Evolutionary conservation across 1,140 invertebrate genomes (phyloP).

Genomic region (Trichonephila inaurata): DNA sequence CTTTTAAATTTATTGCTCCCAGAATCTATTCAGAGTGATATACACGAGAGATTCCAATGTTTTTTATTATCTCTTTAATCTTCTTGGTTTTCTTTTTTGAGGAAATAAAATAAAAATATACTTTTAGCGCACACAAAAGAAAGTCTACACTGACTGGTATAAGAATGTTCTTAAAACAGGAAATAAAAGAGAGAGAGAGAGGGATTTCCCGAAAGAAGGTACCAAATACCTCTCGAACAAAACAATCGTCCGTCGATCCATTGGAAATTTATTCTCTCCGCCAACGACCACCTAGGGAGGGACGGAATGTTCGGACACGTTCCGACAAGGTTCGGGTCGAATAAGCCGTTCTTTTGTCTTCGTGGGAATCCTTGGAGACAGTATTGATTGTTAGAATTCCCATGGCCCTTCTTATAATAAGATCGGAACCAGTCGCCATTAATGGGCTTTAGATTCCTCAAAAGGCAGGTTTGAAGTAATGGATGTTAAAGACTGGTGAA

Average conservation of each 20-base stretch:
- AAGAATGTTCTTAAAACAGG: not conserved
- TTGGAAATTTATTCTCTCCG: constrained; percentile 36
- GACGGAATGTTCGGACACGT: constrained; percentile 42
- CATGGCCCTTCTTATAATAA: constrained; percentile 51
- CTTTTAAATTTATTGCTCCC: too few species aligned
- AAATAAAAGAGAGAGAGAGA: not conserved
- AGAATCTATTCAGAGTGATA: too few species aligned
- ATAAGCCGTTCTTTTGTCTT: constrained; percentile 36
- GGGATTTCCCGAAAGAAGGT: constrained; percentile 27
- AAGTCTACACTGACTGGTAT: not conserved
- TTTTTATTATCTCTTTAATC: not conserved
- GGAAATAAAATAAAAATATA: not conserved
- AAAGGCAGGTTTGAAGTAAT: constrained; percentile 27
- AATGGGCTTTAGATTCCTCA: constrained; percentile 51
- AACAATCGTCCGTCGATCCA: constrained; percentile 19
- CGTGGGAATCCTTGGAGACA: constrained; percentile 32
- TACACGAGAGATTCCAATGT: too few species aligned
- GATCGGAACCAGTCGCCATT: constrained; percentile 46
- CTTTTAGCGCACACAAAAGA: not conserved
- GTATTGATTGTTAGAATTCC: constrained; percentile 47
- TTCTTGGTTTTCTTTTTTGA: too few species aligned
- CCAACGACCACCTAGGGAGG: not conserved
- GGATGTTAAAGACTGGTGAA: constrained; percentile 27
- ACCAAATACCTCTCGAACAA: constrained; percentile 20
- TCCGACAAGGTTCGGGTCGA: constrained; percentile 36